Conservation (phyloP, 1,140 invertebrate genomes). For the Drosophila nikananu region DNA sequence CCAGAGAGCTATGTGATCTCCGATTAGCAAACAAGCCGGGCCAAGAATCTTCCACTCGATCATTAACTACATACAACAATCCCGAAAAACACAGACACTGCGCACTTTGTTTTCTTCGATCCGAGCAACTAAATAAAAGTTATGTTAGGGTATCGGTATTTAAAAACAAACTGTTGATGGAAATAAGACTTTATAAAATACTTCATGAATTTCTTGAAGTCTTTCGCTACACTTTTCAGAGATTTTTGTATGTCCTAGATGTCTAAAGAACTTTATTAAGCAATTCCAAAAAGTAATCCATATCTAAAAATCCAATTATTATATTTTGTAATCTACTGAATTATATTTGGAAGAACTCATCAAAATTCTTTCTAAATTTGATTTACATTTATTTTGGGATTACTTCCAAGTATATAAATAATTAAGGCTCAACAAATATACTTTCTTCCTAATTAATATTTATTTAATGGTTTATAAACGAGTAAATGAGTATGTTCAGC, state of each 20-base stretch:
- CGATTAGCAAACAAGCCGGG: constrained; percentile 74
- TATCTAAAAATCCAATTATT: background rate
- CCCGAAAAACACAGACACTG: constrained; percentile 31
- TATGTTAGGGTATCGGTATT: constrained; percentile 1
- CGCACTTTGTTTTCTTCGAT: constrained; percentile 49
- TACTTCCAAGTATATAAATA: too few species aligned
- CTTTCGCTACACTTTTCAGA: background rate
- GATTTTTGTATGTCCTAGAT: background rate
- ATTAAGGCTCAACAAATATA: background rate
- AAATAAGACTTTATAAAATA: background rate
- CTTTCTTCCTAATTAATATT: background rate
- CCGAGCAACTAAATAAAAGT: constrained; percentile 41
- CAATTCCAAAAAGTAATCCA: background rate
- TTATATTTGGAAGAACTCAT: background rate
- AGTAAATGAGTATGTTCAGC: background rate
- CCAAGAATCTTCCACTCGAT: constrained; percentile 44
- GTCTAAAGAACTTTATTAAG: background rate
- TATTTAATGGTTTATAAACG: background rate
- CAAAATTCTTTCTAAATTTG: background rate
- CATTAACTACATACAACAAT: constrained; percentile 62
- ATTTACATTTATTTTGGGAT: background rate
- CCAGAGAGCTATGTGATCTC: constrained; percentile 58
- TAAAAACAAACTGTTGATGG: background rate
- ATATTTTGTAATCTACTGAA: background rate
- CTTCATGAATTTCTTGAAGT: background rate